Evolutionary conservation across 1,140 invertebrate genomes (phyloP), one percentile per base, ranked within the genome.

Genomic region (Eupristina koningsbergeri): DNA sequence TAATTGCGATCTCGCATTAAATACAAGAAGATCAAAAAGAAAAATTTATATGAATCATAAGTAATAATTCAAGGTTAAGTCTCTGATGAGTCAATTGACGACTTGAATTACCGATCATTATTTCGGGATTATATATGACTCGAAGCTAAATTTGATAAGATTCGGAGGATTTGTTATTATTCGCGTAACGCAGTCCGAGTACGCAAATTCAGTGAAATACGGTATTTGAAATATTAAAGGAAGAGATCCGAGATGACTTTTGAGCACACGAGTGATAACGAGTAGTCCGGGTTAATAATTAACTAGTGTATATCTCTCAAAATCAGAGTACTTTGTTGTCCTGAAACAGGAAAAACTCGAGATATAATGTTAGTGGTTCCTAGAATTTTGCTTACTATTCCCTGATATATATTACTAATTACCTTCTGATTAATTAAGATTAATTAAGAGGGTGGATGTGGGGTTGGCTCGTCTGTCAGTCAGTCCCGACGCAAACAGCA

Each of bases 371-470:
- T n/a, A n/a, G n/a, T n/a, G n/a, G n/a, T n/a, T n/a, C n/a, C n/a
- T n/a, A n/a, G n/a, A n/a, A n/a, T n/a, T n/a, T n/a, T n/a, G n/a
- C n/a, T n/a, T n/a, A n/a, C n/a, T n/a, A n/a, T n/a, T n/a, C n/a
- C n/a, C n/a, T n/a, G n/a, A 67, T 41, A 47, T 80, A 31, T 39
- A 64, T 84, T 67, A 83, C 69, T 77, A 85, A 85, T 83, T 85
- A 81, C 63, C 58, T 45, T 58, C 15, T 39, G 39, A 53, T n/a
- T n/a, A n/a, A n/a, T n/a, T n/a, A n/a, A n/a, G 39, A 83, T 83
- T 85, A 85, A 85, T 85, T 83, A 83, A 77, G 78, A 81, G 63
- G 22, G 41, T 9, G 0, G 31, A 2, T 11, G 67, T 53, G 22
- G 45, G n/a, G n/a, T n/a, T n/a, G n/a, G n/a, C n/a, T 45, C 13